These are phyloP conservation scores for Lasius platythorax DNA, from an alignment of 2,888 invertebrate genomes.

Conservation along the genomic window DNA sequence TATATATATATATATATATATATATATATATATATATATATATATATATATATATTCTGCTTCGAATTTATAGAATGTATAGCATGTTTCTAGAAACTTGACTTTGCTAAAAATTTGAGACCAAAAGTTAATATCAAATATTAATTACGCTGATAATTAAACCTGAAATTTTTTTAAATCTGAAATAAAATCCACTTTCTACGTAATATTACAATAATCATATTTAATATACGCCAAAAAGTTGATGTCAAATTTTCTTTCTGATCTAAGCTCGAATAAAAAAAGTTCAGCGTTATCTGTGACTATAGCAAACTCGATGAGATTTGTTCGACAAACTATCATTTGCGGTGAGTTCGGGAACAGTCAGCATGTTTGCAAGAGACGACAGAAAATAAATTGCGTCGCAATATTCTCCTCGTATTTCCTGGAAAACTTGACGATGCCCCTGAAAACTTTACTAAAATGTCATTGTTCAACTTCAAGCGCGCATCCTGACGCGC, in stretches of 20 bases:
- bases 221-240: not conserved
- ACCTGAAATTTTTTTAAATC: not conserved
- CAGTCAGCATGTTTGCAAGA: slow-evolving; percentile 25
- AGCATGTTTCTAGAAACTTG: not conserved
- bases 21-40: not conserved
- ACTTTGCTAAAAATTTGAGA: not conserved
- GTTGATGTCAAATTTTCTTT: not conserved
- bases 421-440: not conserved
- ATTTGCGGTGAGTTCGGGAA: not conserved
- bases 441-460: not conserved
- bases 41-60: not conserved
- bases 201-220: not conserved
- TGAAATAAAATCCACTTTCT: not conserved
- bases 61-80: not conserved
- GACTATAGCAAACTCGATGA: not conserved
- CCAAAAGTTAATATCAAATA: not conserved
- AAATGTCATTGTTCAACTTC: not conserved
- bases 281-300: not conserved
- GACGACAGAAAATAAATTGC: slow-evolving; percentile 26
- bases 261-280: not conserved
- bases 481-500: not conserved
- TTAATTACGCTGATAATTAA: not conserved
- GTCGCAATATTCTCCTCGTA: slow-evolving; percentile 4
- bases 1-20: not conserved
- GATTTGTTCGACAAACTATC: slow-evolving; percentile 19